Percentiles rank a stretch among this genome's conserved stretches.
These are phyloP conservation scores for Darevskia mixta DNA, from an alignment of 2,797 vertebrate species.

Conservation along the genomic window DNA sequence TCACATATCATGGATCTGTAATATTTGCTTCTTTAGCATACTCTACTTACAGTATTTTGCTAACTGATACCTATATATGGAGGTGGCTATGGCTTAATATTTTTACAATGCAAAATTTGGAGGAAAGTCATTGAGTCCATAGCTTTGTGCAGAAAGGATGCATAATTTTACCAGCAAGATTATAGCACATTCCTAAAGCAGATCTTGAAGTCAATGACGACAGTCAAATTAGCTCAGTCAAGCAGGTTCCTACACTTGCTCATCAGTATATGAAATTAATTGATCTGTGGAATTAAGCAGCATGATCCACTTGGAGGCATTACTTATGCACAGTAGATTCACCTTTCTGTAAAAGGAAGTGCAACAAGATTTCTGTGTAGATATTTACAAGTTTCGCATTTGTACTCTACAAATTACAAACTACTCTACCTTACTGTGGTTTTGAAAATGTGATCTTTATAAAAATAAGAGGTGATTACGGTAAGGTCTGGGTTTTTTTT, in stretches of 20 bases:
- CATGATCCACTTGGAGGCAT: background rate
- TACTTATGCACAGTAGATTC: background rate
- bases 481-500: background rate
- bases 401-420: background rate
- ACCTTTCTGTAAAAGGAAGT: background rate
- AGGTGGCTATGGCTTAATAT: background rate
- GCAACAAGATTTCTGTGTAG: background rate
- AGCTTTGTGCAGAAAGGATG: background rate
- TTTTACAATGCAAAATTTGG: background rate
- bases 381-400: constrained; percentile 14
- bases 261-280: background rate
- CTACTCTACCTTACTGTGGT: too few relatives aligned
- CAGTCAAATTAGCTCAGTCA: background rate
- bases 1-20: background rate
- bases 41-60: background rate
- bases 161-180: background rate
- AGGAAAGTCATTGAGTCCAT: background rate
- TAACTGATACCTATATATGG: background rate
- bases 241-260: background rate
- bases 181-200: background rate
- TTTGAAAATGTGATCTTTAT: constrained; percentile 23
- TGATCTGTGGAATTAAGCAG: background rate
- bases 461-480: background rate
- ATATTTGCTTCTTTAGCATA: background rate
- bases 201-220: background rate